Percentiles rank a stretch among this genome's conserved stretches.
phyloP scores from a whole-genome alignment of 2,888 invertebrate species.

The Endotricha flammealis region DNA sequence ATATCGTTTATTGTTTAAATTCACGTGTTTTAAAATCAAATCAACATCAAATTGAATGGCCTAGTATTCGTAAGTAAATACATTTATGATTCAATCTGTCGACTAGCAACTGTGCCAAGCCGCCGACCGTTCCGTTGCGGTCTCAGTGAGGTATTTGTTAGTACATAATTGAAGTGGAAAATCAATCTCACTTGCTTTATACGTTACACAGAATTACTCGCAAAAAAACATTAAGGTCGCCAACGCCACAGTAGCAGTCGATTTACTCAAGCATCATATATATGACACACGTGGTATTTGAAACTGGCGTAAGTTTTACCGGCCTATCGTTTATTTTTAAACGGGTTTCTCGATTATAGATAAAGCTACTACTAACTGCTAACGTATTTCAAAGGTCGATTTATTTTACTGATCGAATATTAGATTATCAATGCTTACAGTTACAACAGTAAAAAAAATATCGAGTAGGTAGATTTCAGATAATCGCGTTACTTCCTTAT shows the following conservation, averaged over 20 bases:
- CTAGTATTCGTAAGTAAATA: not conserved
- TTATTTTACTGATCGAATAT: not conserved
- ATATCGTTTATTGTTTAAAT: no score
- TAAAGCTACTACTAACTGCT: not conserved
- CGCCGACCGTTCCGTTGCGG: no score
- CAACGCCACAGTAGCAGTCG: not conserved
- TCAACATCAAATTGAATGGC: constrained; percentile 1
- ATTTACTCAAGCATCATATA: not conserved
- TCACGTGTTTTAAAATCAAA: constrained; percentile 1
- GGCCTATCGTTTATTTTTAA: constrained; percentile 1
- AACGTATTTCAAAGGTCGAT: not conserved
- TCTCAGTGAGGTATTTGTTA: constrained; percentile 28
- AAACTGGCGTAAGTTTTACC: not conserved
- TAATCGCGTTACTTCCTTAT: not conserved
- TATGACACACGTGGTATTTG: constrained; percentile 1
- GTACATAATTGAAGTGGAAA: constrained; percentile 37
- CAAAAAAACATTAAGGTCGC: constrained; percentile 31
- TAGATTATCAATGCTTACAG: not conserved
- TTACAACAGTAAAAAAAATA: not conserved
- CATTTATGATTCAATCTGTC: not conserved
- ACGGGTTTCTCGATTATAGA: not conserved
- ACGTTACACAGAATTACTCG: constrained; percentile 25
- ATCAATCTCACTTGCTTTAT: constrained; percentile 38
- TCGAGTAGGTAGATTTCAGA: no score
- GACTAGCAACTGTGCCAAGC: not conserved